Conservation (phyloP, 2,797 vertebrate species). For the Sebastes ruberrimus region DNA sequence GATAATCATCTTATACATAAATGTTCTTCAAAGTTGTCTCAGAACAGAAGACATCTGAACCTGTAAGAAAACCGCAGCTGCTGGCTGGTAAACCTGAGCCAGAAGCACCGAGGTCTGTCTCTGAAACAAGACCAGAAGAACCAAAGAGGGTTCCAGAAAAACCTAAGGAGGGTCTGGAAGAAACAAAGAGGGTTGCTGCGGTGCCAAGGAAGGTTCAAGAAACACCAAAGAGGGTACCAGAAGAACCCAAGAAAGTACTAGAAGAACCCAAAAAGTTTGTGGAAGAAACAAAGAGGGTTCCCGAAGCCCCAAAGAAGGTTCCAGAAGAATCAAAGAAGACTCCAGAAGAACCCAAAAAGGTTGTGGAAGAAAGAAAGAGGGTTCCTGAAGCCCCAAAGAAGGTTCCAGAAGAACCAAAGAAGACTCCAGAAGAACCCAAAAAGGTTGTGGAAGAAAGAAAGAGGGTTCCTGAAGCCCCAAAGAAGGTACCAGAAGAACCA, state of each 20-base stretch:
- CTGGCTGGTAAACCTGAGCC: constrained; percentile 51
- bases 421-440: neutral
- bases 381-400: neutral
- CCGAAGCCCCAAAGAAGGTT: neutral
- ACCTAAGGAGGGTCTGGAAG: neutral
- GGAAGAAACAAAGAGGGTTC: neutral
- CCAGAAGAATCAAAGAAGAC: neutral
- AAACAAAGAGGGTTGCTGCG: neutral
- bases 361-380: neutral
- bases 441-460: neutral
- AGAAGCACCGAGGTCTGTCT: neutral
- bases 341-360: neutral
- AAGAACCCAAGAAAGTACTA: neutral
- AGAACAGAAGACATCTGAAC: constrained; percentile 49
- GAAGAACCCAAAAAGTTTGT: neutral
- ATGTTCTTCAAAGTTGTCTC: constrained; percentile 68
- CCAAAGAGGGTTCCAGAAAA: neutral
- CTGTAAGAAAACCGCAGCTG: constrained; percentile 26
- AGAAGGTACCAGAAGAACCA: neutral
- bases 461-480: constrained; percentile 27
- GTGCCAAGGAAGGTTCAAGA: neutral
- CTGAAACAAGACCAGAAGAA: constrained; percentile 2
- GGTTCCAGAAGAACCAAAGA: neutral
- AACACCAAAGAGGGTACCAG: neutral
- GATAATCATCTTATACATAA: constrained; percentile 43